Evolutionary conservation across 1,140 invertebrate genomes (phyloP), one percentile per base, ranked within the genome.

Genomic region (Trachelipus rathkii): DNA sequence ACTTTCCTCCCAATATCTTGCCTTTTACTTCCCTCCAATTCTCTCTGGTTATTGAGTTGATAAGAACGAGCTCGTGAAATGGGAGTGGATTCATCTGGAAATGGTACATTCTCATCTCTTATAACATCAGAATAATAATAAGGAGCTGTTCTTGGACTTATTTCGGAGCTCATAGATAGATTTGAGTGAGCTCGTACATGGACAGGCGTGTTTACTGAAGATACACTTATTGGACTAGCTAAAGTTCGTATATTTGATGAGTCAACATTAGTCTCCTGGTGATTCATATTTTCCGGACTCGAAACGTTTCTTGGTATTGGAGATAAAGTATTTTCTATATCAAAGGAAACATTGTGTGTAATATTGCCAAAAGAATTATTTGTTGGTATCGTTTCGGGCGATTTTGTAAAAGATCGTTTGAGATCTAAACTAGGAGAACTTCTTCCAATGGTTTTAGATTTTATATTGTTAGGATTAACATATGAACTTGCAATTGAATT

Each of bases 1-100:
- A 93, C 90, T 80, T 93, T 92, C 78, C 91, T 88, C 8, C 90
- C 90, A 72, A 93, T 91, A 83, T 92, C 90, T 83, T 87, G 87
- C 10, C 90, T 86, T 86, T 93, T 91, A 83, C 89, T 89, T 69
- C 84, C 77, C 46, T 81, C 46, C 74, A 82, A 50, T 66, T 81
- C 68, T 78, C 82, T 23, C 81, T 84, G 75, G 79, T 82, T 78
- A 81, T 79, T 74, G 77, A 83, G 19, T 70, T 79, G 33, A 79
- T 82, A 23, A 69, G 77, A 77, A 60, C 80, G 46, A 10, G 77
- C 71, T 50, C 76, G 76, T 46, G 77, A 75, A 33, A 77, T 77
- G n/a, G 76, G 73, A 53, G 72, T 53, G 10, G 75, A 44, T 9
- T 69, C 43, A 43, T 77, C 72, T 45, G 78, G 43, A 24, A 75